Evolutionary conservation across 1,140 invertebrate genomes (phyloP).

Genomic region (Dermatophagoides farinae): DNA sequence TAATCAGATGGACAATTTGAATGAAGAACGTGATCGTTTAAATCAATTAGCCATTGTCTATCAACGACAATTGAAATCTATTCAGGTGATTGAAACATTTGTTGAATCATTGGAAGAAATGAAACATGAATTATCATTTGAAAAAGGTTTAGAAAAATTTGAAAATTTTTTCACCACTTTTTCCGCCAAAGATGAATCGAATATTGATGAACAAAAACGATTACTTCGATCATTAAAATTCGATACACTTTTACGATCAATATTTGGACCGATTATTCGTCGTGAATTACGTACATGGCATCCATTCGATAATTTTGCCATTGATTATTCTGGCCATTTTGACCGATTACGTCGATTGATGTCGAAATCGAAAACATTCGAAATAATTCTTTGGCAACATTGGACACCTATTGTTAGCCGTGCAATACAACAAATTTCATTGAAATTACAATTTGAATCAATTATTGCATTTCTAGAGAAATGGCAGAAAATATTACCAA

Average conservation of each 20-base stretch:
- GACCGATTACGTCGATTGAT: slow-evolving; percentile 47
- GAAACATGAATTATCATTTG: neutral
- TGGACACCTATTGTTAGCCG: slow-evolving; percentile 58
- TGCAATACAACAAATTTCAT: neutral
- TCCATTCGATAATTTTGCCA: slow-evolving; percentile 37
- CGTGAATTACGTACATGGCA: slow-evolving; percentile 47
- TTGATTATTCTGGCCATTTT: slow-evolving; percentile 38
- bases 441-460: slow-evolving; percentile 35
- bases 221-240: neutral
- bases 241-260: neutral
- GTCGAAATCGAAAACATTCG: slow-evolving; percentile 24
- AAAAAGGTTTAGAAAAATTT: neutral
- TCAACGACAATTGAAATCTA: slow-evolving; percentile 43
- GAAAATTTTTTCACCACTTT: neutral
- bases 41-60: slow-evolving; percentile 49
- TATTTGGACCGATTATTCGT: neutral
- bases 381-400: slow-evolving; percentile 55
- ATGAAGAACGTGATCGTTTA: slow-evolving; percentile 52
- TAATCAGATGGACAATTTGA: slow-evolving; percentile 52
- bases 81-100: slow-evolving; percentile 30
- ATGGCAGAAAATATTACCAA: slow-evolving; percentile 58
- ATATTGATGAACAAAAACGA: slow-evolving; percentile 26
- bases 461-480: slow-evolving; percentile 55
- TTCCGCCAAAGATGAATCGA: slow-evolving; percentile 15
- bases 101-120: neutral